Evolutionary conservation across 2,888 invertebrate genomes (phyloP).

Genomic region (Drosophila austrosaltans): DNA sequence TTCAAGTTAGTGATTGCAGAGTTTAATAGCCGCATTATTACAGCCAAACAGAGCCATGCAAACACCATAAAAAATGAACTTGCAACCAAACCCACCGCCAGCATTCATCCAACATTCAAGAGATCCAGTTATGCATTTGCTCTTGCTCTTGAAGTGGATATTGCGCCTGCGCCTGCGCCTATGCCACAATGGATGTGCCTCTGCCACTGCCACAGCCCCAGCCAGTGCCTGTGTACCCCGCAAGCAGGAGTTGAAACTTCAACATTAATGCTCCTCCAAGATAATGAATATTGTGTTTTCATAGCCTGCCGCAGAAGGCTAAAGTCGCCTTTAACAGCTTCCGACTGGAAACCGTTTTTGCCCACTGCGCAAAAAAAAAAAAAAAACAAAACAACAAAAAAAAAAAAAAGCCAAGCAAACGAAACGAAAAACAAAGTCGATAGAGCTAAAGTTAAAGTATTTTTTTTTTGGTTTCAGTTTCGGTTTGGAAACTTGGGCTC

Average conservation of each 20-base stretch:
- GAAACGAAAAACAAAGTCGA: constrained; percentile 5
- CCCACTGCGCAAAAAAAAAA: too few species aligned
- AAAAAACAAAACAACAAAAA: too few species aligned
- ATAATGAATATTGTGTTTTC: constrained; percentile 82
- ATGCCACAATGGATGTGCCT: background rate
- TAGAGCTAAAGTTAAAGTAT: constrained; percentile 9
- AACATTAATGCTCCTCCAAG: constrained; percentile 81
- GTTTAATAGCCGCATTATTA: constrained; percentile 80
- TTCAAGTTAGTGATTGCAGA: constrained; percentile 74
- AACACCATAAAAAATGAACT: constrained; percentile 63
- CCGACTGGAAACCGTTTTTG: constrained; percentile 80
- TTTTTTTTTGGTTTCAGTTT: background rate
- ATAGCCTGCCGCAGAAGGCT: constrained; percentile 76
- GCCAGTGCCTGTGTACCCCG: constrained; percentile 11
- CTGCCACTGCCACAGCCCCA: background rate
- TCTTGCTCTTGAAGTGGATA: constrained; percentile 5
- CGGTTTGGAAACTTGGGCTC: background rate
- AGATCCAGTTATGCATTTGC: background rate
- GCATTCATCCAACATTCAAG: constrained; percentile 8
- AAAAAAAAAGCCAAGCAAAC: too few species aligned
- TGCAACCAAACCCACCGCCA: constrained; percentile 39
- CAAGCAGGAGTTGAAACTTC: constrained; percentile 41
- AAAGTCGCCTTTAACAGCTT: constrained; percentile 79
- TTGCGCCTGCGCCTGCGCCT: constrained; percentile 22
- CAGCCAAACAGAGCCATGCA: constrained; percentile 70